phyloP scores from a whole-genome alignment of 2,797 vertebrate species.

The Xyrichtys novacula region DNA sequence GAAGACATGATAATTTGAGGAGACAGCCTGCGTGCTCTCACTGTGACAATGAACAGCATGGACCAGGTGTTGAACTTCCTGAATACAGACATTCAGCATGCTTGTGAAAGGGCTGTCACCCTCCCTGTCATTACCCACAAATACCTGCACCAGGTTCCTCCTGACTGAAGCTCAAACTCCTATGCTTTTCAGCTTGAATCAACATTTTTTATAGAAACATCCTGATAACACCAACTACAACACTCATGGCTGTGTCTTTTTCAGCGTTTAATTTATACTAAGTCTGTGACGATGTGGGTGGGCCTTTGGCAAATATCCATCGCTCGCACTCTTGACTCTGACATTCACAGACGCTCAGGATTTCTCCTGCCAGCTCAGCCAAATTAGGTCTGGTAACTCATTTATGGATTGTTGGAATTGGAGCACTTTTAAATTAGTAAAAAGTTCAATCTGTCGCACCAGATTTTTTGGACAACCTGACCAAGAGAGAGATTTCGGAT shows the following conservation, averaged over 20 bases:
- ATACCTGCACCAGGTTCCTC: slow-evolving; percentile 50
- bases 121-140: slow-evolving; percentile 87
- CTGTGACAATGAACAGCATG: slow-evolving; percentile 75
- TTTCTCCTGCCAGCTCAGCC: neutral
- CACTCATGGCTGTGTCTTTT: neutral
- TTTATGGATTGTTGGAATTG: neutral
- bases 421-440: neutral
- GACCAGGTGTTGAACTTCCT: slow-evolving; percentile 94
- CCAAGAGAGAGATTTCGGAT: neutral
- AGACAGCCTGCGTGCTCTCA: slow-evolving; percentile 68
- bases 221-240: neutral
- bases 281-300: neutral
- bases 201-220: too few species aligned
- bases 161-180: slow-evolving; percentile 28
- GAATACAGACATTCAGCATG: slow-evolving; percentile 89
- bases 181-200: slow-evolving; percentile 4
- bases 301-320: neutral
- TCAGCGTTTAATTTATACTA: neutral
- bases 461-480: neutral
- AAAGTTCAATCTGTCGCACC: neutral
- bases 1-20: slow-evolving; percentile 87
- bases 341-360: neutral
- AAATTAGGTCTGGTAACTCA: neutral
- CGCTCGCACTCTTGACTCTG: neutral
- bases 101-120: slow-evolving; percentile 82